Evolutionary conservation across 2,113 vertebrate species (phyloP).

Genomic region (Pyxicephalus adspersus): DNA sequence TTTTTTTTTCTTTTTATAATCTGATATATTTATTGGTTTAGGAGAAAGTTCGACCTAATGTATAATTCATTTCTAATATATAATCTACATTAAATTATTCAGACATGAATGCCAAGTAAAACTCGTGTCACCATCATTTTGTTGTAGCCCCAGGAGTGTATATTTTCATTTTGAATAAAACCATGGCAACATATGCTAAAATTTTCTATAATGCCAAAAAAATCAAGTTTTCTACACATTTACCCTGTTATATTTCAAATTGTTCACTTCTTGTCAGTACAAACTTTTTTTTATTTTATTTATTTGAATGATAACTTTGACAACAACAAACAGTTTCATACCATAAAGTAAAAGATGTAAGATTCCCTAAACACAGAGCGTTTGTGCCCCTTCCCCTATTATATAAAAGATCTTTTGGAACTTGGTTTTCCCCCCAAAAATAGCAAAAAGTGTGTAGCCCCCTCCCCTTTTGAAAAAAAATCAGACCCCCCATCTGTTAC

Average conservation of each 20-base stretch:
- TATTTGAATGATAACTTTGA: neutral
- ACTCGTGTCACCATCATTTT: neutral
- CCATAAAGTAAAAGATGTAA: neutral
- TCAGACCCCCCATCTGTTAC: too few species aligned
- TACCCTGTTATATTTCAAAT: neutral
- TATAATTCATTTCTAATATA: slow-evolving; percentile 38
- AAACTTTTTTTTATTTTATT: slow-evolving; percentile 9
- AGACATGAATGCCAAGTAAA: slow-evolving; percentile 3
- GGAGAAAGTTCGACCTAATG: neutral
- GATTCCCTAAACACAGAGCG: too few species aligned
- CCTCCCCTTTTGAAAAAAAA: too few species aligned
- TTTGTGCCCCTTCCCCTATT: too few species aligned
- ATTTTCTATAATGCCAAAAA: neutral
- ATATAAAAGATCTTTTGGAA: too few species aligned
- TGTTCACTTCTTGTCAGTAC: neutral
- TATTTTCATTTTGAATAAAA: slow-evolving; percentile 4
- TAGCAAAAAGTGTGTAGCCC: too few species aligned
- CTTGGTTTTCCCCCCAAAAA: too few species aligned
- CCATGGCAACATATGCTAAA: neutral
- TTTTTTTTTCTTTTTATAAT: neutral
- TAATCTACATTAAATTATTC: slow-evolving; percentile 33
- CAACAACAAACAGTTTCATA: too few species aligned
- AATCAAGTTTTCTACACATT: slow-evolving; percentile 6
- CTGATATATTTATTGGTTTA: slow-evolving; percentile 1
- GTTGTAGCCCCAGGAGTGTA: slow-evolving; percentile 3